Base-by-base conservation (phyloP, 1,140 invertebrate species). In the Zaprionus capensis region DNA sequence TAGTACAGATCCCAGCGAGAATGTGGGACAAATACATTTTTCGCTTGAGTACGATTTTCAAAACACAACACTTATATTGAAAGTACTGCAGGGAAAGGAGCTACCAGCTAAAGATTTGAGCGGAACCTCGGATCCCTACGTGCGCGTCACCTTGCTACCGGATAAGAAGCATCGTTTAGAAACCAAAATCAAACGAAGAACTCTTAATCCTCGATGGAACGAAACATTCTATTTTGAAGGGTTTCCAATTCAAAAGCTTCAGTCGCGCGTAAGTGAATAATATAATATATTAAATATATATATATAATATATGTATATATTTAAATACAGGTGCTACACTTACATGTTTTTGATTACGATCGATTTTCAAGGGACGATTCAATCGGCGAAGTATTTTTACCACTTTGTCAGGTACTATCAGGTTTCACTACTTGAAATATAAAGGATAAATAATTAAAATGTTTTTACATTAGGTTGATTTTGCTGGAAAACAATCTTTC, bases 221-320 rank as follows among this genome's bases (percentile, higher is more conserved):
- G 98, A 99, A 93, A 99, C 98, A 24, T 98, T 99, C 93, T 98
- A 99, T 84, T 99, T 99, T 94, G 98, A 99, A 95, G 98, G 97
- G 79, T 98, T 98, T 91, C 97, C 97, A 1, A 97, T 98, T 84
- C 97, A 98, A 93, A 98, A 98, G 93, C 94, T 98, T 65, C 97
- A 98, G 93, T 97, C 96, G 80, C 95, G 97, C 91, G 97, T 95
- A 78, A 82, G 82, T 80, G 14, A 24, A 12, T 20, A 2, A 5
- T 22, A 24, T 59, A 41, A 5, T 22, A 24, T 59, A 41, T 34
- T 15, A 57, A 22, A 12, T 59, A n/a, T 9, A 24, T n/a, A n/a
- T n/a, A n/a, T n/a, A n/a, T n/a, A n/a, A n/a, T n/a, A 11, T 7
- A 15, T 22, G 38, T 93, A 93, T 68, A 17, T 34, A 36, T 12